Evolutionary conservation across 2,888 invertebrate genomes (phyloP), one percentile per base, ranked within the genome.

Genomic region (Drosophila borborema): DNA sequence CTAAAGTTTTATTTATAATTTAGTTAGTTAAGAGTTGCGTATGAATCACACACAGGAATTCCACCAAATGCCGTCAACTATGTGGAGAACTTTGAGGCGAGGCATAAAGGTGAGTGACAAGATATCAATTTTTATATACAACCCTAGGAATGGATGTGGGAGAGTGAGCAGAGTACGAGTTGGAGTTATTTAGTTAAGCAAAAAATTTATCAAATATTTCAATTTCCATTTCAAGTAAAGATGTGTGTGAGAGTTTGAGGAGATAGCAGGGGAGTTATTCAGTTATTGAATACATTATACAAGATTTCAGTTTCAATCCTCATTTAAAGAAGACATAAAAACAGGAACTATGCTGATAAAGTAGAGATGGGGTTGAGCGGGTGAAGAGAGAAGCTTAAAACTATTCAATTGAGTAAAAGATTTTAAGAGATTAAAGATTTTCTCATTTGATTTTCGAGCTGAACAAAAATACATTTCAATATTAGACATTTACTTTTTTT

Each of bases 41-140:
- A 8, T 8, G 36, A 23, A 20, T 18, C 54, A 18, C 56, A 14
- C n/a, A 48, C 73, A 93, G 93, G 90, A 91, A 93, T 93, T 88
- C 93, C 93, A 66, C 91, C 92, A 45, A 93, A 91, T 86, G 92
- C 93, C 12, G 91, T 93, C 38, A 93, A 93, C 85, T 92, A 92
- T 77, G 90, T 93, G 71, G 93, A 93, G 66, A 91, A 90, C 69
- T 90, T 88, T 72, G 93, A 93, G 74, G 91, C 90, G 73, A 89
- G 92, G 41, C 88, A 90, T 64, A 93, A 93, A 91, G 93, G 93
- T 93, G 82, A 91, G 90, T 79, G 56, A 12, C 23, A 1, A 16
- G 7, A 12, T 9, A 12, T 36, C 20, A 36, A 48, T 23, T 34
- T 34, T 9, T 9, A 28, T 28, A 28, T 34, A 9, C 14, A 14